A percentile compares a stretch with the other conserved stretches of the same genome.
Evolutionary conservation across 1,140 invertebrate species (phyloP).

Genomic region (Drosophila rufa): DNA sequence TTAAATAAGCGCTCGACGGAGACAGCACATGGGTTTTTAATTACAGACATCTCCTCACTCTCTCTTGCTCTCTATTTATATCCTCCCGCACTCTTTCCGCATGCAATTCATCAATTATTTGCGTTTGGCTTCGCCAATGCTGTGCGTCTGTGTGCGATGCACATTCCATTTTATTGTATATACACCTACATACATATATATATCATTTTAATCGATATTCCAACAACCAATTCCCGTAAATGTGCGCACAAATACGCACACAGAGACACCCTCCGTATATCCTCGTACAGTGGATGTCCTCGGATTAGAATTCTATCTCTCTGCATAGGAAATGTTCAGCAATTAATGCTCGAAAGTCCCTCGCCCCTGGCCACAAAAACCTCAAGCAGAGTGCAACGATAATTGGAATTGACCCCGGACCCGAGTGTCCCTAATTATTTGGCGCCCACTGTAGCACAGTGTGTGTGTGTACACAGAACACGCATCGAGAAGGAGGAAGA

Average conservation of each 20-base stretch:
- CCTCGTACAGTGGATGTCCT: constrained; percentile 37
- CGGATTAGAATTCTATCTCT: constrained; percentile 12
- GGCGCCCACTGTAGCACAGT: constrained; percentile 19
- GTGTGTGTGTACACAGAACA: constrained; percentile 14
- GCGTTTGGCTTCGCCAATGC: constrained; percentile 39
- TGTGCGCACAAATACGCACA: constrained; percentile 46
- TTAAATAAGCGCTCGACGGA: constrained; percentile 17
- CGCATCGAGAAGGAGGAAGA: background rate
- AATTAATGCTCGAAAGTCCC: constrained; percentile 33
- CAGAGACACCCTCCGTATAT: constrained; percentile 14
- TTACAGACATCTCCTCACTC: constrained; percentile 43
- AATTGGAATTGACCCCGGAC: constrained; percentile 37
- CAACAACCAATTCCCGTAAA: constrained; percentile 68
- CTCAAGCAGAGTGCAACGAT: constrained; percentile 17
- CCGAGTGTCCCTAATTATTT: constrained; percentile 39
- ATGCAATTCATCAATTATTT: constrained; percentile 63
- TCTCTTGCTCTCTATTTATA: constrained; percentile 33
- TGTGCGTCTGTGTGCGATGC: constrained; percentile 46
- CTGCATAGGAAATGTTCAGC: constrained; percentile 23
- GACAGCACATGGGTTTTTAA: constrained; percentile 40
- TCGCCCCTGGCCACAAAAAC: constrained; percentile 4
- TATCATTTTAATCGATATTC: constrained; percentile 82
- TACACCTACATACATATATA: constrained; percentile 10
- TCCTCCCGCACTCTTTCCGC: constrained; percentile 34
- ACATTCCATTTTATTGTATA: constrained; percentile 55